These are phyloP conservation scores for Drosophila novamexicana DNA, from an alignment of 1,140 invertebrate genomes.

Conservation along the genomic window DNA sequence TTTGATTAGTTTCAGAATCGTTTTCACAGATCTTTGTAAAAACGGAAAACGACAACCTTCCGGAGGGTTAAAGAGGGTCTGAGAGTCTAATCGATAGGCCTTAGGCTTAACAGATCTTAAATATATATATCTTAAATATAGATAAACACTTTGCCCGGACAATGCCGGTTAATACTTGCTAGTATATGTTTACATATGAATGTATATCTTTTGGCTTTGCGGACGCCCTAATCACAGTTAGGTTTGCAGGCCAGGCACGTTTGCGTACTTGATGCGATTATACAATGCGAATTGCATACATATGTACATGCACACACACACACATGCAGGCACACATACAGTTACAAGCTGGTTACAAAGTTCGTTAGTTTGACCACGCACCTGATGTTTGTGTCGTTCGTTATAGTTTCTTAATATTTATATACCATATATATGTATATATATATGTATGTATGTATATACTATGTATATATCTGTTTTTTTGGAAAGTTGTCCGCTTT, in stretches of 20 bases:
- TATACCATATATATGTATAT: constrained; percentile 2
- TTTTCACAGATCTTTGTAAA: no score
- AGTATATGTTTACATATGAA: background rate
- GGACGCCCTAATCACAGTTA: constrained; percentile 30
- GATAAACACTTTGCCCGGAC: background rate
- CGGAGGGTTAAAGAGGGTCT: no score
- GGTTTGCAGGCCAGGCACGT: constrained; percentile 62
- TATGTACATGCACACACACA: background rate
- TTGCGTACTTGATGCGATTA: constrained; percentile 60
- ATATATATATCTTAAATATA: no score
- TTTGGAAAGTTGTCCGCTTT: constrained; percentile 56
- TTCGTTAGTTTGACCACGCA: constrained; percentile 47
- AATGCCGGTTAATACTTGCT: constrained; percentile 4
- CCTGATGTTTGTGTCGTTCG: constrained; percentile 32
- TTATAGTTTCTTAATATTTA: constrained; percentile 36
- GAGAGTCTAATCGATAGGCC: no score
- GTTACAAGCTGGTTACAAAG: constrained; percentile 32
- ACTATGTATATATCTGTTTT: constrained; percentile 15
- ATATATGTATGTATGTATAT: constrained; percentile 13
- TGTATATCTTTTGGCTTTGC: constrained; percentile 2
- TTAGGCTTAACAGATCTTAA: no score
- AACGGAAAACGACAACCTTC: no score
- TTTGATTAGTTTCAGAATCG: no score
- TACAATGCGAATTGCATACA: constrained; percentile 61
- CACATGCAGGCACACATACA: background rate